Evolutionary conservation across 92 coral and sea anemone genomes (phyloP).

Genomic region (Porites rus): DNA sequence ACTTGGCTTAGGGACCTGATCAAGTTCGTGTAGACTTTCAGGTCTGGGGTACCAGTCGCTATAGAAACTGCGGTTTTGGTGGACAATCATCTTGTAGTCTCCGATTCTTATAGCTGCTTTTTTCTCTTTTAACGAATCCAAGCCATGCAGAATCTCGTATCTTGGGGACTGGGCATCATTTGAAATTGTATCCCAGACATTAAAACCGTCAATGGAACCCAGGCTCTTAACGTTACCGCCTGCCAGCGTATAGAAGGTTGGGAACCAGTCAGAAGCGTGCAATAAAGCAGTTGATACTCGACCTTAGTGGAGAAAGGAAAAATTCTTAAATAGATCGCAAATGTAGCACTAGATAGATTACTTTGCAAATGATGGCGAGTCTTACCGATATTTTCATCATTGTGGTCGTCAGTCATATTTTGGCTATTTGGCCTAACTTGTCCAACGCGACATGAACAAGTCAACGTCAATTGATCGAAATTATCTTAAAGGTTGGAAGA

Average conservation of each 20-base stretch:
- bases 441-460: too few species aligned
- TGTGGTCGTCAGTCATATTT: too few species aligned
- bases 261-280: slow-evolving; percentile 97
- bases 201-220: slow-evolving; percentile 89
- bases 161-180: slow-evolving; percentile 85
- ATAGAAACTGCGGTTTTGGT: slow-evolving; percentile 87
- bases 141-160: slow-evolving; percentile 95
- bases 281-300: slow-evolving; percentile 92
- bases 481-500: too few species aligned
- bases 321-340: neutral
- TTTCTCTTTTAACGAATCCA: slow-evolving; percentile 84
- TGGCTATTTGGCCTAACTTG: too few species aligned
- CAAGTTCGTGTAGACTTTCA: slow-evolving; percentile 74
- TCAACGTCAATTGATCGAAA: too few species aligned
- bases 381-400: too few species aligned
- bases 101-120: slow-evolving; percentile 96
- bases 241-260: slow-evolving; percentile 90
- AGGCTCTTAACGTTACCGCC: slow-evolving; percentile 77
- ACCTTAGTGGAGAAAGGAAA: slow-evolving; percentile 56
- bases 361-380: too few species aligned
- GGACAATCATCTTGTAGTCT: slow-evolving; percentile 90
- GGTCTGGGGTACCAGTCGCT: slow-evolving; percentile 98
- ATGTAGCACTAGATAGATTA: too few species aligned
- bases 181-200: slow-evolving; percentile 90
- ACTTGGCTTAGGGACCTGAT: slow-evolving; percentile 72